phyloP scores from a whole-genome alignment of 2,888 invertebrate genomes.

The Pollenia angustigena region DNA sequence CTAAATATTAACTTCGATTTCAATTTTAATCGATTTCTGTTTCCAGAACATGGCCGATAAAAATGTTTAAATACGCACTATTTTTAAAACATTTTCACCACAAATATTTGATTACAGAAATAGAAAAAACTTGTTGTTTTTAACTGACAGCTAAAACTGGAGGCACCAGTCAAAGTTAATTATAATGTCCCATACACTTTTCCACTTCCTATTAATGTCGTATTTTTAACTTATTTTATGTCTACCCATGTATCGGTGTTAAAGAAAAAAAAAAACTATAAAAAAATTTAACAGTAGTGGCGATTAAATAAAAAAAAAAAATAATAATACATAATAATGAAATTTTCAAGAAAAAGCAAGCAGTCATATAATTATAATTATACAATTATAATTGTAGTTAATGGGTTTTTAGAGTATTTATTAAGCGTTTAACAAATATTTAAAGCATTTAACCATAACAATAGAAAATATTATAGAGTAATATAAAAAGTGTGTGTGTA shows the following conservation, averaged over 20 bases:
- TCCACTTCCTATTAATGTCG: not conserved
- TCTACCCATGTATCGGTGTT: not conserved
- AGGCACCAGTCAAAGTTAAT: slow-evolving; percentile 15
- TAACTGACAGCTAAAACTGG: slow-evolving; percentile 7
- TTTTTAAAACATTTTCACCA: too few relatives aligned
- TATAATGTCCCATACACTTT: not conserved
- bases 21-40: too few relatives aligned
- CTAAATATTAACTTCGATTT: too few relatives aligned
- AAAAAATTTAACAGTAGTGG: not conserved
- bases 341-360: too few relatives aligned
- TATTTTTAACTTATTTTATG: not conserved
- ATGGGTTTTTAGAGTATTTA: slow-evolving; percentile 47
- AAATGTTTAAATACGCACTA: too few relatives aligned
- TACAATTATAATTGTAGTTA: slow-evolving; percentile 62
- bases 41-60: too few relatives aligned
- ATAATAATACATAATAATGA: not conserved
- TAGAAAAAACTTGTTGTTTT: not conserved
- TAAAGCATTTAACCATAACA: slow-evolving; percentile 43
- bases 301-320: slow-evolving; percentile 5
- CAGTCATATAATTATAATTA: slow-evolving; percentile 38
- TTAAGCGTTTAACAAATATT: slow-evolving; percentile 68
- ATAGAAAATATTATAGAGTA: not conserved
- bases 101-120: not conserved
- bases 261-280: not conserved
- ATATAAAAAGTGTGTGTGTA: not conserved